phyloP scores from a whole-genome alignment of 2,888 invertebrate species.

The Parnassius glacialis region DNA sequence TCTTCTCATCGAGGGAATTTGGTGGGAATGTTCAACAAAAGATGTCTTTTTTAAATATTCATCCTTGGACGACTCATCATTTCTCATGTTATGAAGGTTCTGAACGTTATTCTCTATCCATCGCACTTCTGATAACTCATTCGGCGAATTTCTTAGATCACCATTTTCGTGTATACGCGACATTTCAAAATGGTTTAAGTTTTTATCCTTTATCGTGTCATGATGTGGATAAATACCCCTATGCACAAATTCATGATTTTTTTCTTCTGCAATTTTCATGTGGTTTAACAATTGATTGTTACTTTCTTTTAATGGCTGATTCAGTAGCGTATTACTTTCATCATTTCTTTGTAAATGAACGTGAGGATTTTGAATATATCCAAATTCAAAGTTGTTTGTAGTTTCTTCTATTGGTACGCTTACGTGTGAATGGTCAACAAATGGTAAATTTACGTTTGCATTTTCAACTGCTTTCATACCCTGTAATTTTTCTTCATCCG shows the following conservation, averaged over 20 bases:
- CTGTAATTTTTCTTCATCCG: slow-evolving; percentile 1
- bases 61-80: slow-evolving; percentile 8
- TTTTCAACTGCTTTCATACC: neutral
- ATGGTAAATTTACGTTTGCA: neutral
- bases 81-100: slow-evolving; percentile 1
- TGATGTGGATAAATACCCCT: neutral
- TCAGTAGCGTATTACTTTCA: neutral
- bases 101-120: neutral
- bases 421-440: slow-evolving; percentile 1
- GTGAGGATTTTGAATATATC: neutral
- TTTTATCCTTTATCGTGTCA: slow-evolving; percentile 1
- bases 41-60: slow-evolving; percentile 1
- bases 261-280: slow-evolving; percentile 5
- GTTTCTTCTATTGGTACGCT: neutral
- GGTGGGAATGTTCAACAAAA: slow-evolving; percentile 9
- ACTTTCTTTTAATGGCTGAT: neutral
- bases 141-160: neutral
- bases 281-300: neutral
- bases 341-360: slow-evolving; percentile 2
- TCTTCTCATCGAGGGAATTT: slow-evolving; percentile 1
- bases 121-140: slow-evolving; percentile 4
- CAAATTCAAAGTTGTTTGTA: neutral
- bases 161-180: neutral
- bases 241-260: neutral
- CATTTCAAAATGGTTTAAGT: neutral